Conservation (phyloP, 2,113 vertebrate species). For the Pogonocichla stellata region DNA sequence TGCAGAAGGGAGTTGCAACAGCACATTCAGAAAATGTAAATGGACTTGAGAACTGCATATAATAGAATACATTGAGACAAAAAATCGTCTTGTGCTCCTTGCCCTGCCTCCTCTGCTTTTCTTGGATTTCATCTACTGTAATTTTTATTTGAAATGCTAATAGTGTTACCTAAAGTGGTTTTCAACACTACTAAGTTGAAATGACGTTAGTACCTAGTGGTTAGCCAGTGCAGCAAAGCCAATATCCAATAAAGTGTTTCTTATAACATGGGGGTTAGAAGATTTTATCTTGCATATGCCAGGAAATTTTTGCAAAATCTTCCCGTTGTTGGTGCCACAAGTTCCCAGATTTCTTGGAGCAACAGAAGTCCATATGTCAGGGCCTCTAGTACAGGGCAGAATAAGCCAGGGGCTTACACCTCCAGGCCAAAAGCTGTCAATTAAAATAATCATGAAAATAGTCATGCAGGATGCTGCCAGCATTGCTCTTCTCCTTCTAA, state of each 20-base stretch:
- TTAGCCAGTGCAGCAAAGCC: not conserved
- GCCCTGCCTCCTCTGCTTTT: not conserved
- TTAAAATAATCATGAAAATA: not conserved
- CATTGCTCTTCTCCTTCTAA: not conserved
- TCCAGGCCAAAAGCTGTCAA: not conserved
- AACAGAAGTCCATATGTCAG: not conserved
- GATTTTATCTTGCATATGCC: not conserved
- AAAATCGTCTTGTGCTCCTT: not conserved
- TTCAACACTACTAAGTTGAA: conserved; percentile 4
- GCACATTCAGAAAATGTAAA: not conserved
- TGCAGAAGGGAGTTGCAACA: not conserved
- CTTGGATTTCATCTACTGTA: not conserved
- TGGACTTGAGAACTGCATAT: not conserved
- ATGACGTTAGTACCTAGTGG: not conserved
- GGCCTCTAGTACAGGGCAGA: not conserved
- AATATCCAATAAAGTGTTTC: not conserved
- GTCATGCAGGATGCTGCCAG: not conserved
- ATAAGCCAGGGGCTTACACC: not conserved
- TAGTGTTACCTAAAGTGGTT: not conserved
- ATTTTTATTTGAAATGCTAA: conserved; percentile 18
- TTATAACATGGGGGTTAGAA: not conserved
- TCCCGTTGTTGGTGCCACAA: not conserved
- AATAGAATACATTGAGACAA: not conserved
- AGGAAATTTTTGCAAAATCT: conserved; percentile 37
- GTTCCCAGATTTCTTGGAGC: not conserved